These are phyloP conservation scores for Girardinus metallicus DNA, from an alignment of 2,797 vertebrate species.

Conservation along the genomic window DNA sequence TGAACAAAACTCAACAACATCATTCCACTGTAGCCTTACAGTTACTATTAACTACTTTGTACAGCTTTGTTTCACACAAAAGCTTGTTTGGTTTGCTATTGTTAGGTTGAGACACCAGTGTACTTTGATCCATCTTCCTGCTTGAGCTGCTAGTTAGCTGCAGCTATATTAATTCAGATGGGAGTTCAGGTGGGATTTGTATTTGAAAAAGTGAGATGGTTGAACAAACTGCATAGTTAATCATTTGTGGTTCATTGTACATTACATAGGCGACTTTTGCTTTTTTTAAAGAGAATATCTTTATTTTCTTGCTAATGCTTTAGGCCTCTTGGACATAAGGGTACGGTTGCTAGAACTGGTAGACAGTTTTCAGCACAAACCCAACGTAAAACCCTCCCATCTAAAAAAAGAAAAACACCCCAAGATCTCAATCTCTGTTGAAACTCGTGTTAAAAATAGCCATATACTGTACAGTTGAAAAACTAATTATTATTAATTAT, in stretches of 20 bases:
- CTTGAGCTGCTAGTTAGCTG: neutral
- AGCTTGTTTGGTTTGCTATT: neutral
- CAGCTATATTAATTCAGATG: neutral
- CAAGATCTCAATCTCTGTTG: too few species aligned
- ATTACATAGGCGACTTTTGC: neutral
- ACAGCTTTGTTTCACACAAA: neutral
- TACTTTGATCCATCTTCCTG: neutral
- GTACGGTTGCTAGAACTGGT: too few species aligned
- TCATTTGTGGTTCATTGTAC: neutral
- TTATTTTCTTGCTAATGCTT: neutral
- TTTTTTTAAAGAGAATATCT: neutral
- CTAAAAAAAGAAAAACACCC: too few species aligned
- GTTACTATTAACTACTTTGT: neutral
- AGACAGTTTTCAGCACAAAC: too few species aligned
- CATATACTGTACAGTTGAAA: too few species aligned
- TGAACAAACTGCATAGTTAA: neutral
- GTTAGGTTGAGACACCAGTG: neutral
- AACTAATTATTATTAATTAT: too few species aligned
- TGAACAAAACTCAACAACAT: neutral
- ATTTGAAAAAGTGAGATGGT: neutral
- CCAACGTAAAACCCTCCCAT: too few species aligned
- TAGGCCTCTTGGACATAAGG: neutral
- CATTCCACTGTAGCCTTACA: neutral
- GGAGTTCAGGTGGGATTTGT: neutral
- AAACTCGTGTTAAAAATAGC: too few species aligned